Percentiles rank a stretch among this genome's conserved stretches.
phyloP scores from a whole-genome alignment of 2,113 vertebrate species.

The Acanthochromis polyacanthus region DNA sequence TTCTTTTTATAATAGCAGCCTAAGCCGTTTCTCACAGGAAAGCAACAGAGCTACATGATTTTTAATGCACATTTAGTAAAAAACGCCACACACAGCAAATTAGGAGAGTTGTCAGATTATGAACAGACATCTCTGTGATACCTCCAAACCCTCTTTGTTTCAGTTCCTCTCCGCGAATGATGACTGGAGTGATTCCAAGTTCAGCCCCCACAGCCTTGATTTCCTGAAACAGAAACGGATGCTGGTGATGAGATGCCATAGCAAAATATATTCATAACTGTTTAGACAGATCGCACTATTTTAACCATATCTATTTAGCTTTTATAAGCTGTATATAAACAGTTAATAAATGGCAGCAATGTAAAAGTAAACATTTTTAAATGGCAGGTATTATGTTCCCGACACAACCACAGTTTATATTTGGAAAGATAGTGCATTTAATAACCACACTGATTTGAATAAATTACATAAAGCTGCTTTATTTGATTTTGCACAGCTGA shows the following conservation, averaged over 20 bases:
- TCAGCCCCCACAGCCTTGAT: constrained; percentile 92
- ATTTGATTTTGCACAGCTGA: too few relatives aligned
- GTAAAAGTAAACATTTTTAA: too few relatives aligned
- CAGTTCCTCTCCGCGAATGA: constrained; percentile 94
- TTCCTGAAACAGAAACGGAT: constrained; percentile 85
- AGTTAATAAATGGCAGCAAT: neutral
- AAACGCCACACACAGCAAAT: neutral
- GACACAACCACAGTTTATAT: too few relatives aligned
- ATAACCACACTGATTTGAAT: too few relatives aligned
- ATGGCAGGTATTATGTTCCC: too few relatives aligned
- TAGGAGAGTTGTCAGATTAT: neutral
- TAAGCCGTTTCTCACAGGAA: too few relatives aligned
- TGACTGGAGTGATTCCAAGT: constrained; percentile 90
- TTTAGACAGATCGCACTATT: neutral
- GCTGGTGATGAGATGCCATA: neutral
- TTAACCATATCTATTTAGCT: neutral
- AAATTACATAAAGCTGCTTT: too few relatives aligned
- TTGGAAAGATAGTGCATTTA: too few relatives aligned
- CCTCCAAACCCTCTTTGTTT: constrained; percentile 96
- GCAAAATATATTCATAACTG: neutral
- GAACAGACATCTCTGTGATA: constrained; percentile 47
- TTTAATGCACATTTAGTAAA: neutral
- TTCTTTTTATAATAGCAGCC: too few relatives aligned
- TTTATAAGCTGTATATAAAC: neutral
- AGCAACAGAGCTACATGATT: neutral